phyloP scores from a whole-genome alignment of 1,140 invertebrate species.

The Papilio helenus region DNA sequence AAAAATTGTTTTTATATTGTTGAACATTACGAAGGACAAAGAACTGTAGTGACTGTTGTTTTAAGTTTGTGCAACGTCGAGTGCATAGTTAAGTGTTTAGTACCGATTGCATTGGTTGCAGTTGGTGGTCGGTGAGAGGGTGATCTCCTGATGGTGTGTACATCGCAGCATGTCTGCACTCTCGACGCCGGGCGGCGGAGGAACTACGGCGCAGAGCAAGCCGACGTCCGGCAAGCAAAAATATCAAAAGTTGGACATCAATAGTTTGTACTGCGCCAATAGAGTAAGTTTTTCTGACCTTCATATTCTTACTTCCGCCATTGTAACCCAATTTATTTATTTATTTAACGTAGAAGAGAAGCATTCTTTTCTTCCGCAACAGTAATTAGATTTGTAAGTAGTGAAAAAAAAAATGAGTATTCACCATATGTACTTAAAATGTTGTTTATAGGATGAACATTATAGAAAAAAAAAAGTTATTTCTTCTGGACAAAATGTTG shows the following conservation, averaged over 20 bases:
- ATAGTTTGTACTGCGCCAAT: conserved; percentile 96
- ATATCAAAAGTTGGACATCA: conserved; percentile 98
- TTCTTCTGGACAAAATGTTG: neutral
- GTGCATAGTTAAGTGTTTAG: conserved; percentile 45
- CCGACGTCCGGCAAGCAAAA: conserved; percentile 89
- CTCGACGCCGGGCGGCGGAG: conserved; percentile 83
- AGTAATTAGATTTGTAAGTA: neutral
- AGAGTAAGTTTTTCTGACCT: conserved; percentile 85
- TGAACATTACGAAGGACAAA: conserved; percentile 52
- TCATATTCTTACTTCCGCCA: conserved; percentile 32
- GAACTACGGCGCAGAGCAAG: conserved; percentile 82
- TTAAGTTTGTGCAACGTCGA: conserved; percentile 45
- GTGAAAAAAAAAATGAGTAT: neutral
- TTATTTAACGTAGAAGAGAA: neutral
- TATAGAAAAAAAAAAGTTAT: neutral
- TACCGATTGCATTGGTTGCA: conserved; percentile 66
- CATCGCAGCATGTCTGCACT: conserved; percentile 84
- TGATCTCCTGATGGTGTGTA: conserved; percentile 83
- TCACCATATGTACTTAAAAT: neutral
- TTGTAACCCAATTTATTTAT: conserved; percentile 22
- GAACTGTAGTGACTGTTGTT: conserved; percentile 53
- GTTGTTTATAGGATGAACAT: neutral
- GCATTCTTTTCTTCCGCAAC: neutral
- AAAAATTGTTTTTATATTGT: conserved; percentile 6
- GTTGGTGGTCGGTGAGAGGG: conserved; percentile 80